Evolutionary conservation across 2,888 invertebrate species (phyloP).

Genomic region (Stomorhina lunata): DNA sequence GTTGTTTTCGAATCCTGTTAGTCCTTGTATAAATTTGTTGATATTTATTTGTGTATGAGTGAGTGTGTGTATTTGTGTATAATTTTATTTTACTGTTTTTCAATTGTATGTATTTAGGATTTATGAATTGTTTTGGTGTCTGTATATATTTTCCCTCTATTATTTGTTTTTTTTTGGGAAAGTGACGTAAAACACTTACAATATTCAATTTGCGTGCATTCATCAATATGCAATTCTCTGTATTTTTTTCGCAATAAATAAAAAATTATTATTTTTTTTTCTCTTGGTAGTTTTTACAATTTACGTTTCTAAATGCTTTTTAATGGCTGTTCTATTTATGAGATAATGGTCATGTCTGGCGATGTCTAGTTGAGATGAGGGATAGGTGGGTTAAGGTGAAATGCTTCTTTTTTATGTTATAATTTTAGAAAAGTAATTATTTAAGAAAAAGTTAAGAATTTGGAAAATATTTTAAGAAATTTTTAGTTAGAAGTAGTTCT

Average conservation of each 20-base stretch:
- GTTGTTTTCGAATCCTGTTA: background rate
- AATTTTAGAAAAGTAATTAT: too few relatives aligned
- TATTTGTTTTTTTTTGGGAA: background rate
- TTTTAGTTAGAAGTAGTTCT: too few relatives aligned
- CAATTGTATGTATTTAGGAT: conserved; percentile 4
- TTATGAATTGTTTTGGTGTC: background rate
- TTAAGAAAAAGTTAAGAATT: too few relatives aligned
- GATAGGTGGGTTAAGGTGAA: background rate
- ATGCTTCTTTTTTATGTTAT: too few relatives aligned
- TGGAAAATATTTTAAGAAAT: too few relatives aligned
- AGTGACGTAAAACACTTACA: conserved; percentile 34
- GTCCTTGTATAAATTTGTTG: background rate
- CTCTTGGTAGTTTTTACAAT: background rate
- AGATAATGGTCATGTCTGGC: background rate
- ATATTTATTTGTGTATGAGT: background rate
- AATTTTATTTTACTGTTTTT: background rate
- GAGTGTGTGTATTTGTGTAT: background rate
- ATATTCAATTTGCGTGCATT: conserved; percentile 29
- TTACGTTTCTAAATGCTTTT: background rate
- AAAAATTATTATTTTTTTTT: background rate
- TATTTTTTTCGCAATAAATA: background rate
- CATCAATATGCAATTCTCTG: conserved; percentile 17
- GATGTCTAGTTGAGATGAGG: background rate
- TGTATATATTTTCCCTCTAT: background rate
- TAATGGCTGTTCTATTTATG: background rate